Evolutionary conservation across 2,113 vertebrate genomes (phyloP).

Genomic region (Melanotaenia duboulayi): DNA sequence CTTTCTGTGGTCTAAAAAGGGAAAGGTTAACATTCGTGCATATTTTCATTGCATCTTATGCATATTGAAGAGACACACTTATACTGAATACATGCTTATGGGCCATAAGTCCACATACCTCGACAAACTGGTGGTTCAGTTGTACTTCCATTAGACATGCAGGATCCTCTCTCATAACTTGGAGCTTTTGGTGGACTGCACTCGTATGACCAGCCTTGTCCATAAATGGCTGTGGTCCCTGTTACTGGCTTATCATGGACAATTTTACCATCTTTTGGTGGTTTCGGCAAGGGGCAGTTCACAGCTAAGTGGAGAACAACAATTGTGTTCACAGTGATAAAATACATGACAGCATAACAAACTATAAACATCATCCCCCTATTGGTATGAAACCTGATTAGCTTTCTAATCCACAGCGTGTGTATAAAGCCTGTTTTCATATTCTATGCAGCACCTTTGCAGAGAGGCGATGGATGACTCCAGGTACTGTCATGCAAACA

Average conservation of each 20-base stretch:
- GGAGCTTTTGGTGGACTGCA: slow-evolving; percentile 82
- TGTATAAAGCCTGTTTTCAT: neutral
- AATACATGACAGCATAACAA: neutral
- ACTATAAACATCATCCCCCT: neutral
- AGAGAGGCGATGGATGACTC: slow-evolving; percentile 81
- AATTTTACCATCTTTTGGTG: slow-evolving; percentile 79
- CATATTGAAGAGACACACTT: neutral
- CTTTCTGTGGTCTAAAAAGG: neutral
- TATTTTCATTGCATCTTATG: no score
- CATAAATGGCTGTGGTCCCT: slow-evolving; percentile 74
- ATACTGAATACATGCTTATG: neutral
- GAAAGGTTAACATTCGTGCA: no score
- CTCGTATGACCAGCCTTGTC: slow-evolving; percentile 81
- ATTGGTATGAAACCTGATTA: neutral
- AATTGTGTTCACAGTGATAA: neutral
- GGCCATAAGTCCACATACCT: slow-evolving; percentile 71
- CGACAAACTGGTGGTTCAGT: slow-evolving; percentile 85
- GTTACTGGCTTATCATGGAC: slow-evolving; percentile 42
- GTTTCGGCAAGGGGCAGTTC: slow-evolving; percentile 81
- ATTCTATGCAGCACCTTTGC: slow-evolving; percentile 80
- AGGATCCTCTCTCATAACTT: slow-evolving; percentile 84
- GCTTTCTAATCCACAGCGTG: neutral
- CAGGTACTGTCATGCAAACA: slow-evolving; percentile 86
- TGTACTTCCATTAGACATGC: slow-evolving; percentile 82
- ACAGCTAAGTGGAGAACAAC: slow-evolving; percentile 74